Evolutionary conservation across 2,113 vertebrate genomes (phyloP), one percentile per base, ranked within the genome.

Genomic region (Orycteropus afer): DNA sequence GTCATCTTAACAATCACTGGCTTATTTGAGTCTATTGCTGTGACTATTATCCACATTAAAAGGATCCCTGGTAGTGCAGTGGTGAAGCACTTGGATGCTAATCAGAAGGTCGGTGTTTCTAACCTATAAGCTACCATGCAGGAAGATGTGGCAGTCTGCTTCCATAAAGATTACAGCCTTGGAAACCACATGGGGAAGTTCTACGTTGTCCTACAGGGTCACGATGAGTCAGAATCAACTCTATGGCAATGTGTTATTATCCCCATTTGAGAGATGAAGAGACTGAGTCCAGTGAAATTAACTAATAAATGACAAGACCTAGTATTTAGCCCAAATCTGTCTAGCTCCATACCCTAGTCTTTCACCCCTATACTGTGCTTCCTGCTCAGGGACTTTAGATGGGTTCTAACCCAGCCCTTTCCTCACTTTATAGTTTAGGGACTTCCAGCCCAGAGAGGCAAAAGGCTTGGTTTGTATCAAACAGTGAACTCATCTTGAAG

Each of bases 401-500:
- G n/a, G 37, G 25, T 27, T 61, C 29, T 45, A 27, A 17, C 4
- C 14, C 13, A 57, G 25, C 45, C 17, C 8, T 5, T 27, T 55
- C 34, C 29, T 59, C 20, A 1, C 2, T 6, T 25, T 3, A 4
- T 4, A 1, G 47, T 5, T 6, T 7, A 73, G 15, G 14, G 32
- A 14, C 45, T 34, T 45, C 45, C 69, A 45, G 13, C 20, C 49
- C 55, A 9, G 17, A 13, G 47, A 18, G 27, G 61, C n/a, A 40
- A 7, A 5, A 5, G 4, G 15, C 1, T 3, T 7, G 0, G 27
- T 23, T 32, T 22, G 2, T 14, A 55, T 57, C 22, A 29, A 74
- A 37, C 9, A 40, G 20, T 3, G 1, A 49, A 22, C 37, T 63
- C 76, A 18, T n/a, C 59, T 22, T 49, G n/a, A 59, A 5, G 10